These are phyloP conservation scores for Cybosia mesomella DNA, from an alignment of 2,888 invertebrate species.

Conservation along the genomic window DNA sequence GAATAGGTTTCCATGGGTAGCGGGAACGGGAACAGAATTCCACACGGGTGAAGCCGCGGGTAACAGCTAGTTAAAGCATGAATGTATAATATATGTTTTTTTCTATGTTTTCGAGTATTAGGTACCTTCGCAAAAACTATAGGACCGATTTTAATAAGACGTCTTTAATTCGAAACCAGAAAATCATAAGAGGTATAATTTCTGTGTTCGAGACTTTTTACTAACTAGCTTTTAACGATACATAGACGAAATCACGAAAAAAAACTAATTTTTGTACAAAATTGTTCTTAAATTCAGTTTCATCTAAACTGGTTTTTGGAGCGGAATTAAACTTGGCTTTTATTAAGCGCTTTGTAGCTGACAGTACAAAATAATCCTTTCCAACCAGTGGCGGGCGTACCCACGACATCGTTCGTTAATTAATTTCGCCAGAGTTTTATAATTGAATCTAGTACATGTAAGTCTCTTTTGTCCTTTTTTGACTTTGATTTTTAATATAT, in stretches of 20 bases:
- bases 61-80: too few relatives aligned
- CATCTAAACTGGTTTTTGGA: background rate
- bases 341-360: constrained; percentile 14
- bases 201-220: too few relatives aligned
- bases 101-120: too few relatives aligned
- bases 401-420: constrained; percentile 30
- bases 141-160: background rate
- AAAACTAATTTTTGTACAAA: background rate
- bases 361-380: constrained; percentile 20
- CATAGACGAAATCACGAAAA: too few relatives aligned
- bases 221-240: background rate
- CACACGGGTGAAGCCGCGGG: too few relatives aligned
- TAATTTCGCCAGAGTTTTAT: constrained; percentile 25
- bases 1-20: too few relatives aligned
- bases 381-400: constrained; percentile 18
- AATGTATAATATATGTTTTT: too few relatives aligned
- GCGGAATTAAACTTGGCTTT: background rate
- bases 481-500: background rate
- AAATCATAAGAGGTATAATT: too few relatives aligned
- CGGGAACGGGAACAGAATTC: too few relatives aligned
- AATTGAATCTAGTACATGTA: background rate
- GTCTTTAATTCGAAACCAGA: background rate
- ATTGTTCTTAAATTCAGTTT: background rate
- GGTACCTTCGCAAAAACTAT: background rate
- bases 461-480: background rate